Percentiles rank a stretch among this genome's conserved stretches.
phyloP scores from a whole-genome alignment of 2,888 invertebrate species.

The Mellilla xanthometata region DNA sequence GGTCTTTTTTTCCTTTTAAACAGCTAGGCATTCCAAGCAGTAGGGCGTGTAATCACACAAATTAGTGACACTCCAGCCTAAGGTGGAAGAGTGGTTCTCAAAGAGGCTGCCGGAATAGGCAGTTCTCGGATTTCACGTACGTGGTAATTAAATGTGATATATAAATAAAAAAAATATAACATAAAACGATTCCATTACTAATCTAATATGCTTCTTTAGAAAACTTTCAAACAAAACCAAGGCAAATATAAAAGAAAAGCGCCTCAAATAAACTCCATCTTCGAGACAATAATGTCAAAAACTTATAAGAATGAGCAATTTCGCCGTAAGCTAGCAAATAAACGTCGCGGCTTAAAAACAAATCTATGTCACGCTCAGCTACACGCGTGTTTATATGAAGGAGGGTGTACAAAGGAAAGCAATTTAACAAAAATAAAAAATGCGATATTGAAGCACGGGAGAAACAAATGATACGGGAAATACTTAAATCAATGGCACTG shows the following conservation, averaged over 20 bases:
- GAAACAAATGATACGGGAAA: constrained; percentile 80
- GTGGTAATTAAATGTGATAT: too few species aligned
- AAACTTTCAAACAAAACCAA: background rate
- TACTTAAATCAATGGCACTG: constrained; percentile 77
- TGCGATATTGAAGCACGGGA: constrained; percentile 61
- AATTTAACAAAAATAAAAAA: constrained; percentile 79
- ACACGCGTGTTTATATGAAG: constrained; percentile 65
- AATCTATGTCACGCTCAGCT: constrained; percentile 64
- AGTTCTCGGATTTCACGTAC: too few species aligned
- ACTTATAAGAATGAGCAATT: constrained; percentile 55
- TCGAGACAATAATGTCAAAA: constrained; percentile 26
- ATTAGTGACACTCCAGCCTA: too few species aligned
- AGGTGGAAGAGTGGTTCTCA: too few species aligned
- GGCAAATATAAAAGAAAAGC: constrained; percentile 10
- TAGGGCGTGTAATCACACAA: too few species aligned
- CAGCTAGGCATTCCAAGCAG: too few species aligned
- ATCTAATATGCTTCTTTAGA: too few species aligned
- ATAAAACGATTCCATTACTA: too few species aligned
- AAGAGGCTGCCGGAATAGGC: too few species aligned
- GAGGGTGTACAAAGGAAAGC: constrained; percentile 74
- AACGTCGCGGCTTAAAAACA: constrained; percentile 75
- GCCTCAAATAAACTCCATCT: constrained; percentile 26
- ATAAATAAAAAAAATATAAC: too few species aligned
- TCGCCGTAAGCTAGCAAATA: constrained; percentile 74
- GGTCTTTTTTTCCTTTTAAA: too few species aligned